Percentiles rank a stretch among this genome's conserved stretches.
phyloP scores from a whole-genome alignment of 2,797 vertebrate species.

The Lagocephalus sceleratus region DNA sequence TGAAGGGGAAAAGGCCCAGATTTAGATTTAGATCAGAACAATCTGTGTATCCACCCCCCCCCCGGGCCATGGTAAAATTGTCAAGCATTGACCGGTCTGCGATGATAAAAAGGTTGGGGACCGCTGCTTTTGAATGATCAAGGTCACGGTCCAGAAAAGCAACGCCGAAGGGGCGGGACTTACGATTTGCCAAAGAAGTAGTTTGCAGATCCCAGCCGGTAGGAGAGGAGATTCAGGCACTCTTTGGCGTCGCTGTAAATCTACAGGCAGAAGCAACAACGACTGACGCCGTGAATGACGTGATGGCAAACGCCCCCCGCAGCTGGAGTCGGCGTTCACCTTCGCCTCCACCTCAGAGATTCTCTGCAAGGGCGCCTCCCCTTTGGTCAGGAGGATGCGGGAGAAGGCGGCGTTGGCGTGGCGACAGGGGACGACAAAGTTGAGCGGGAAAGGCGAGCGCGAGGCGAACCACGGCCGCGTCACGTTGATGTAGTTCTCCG shows the following conservation, averaged over 20 bases:
- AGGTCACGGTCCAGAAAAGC: too few species aligned
- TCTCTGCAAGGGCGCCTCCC: slow-evolving; percentile 83
- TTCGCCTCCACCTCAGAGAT: slow-evolving; percentile 91
- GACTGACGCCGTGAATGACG: neutral
- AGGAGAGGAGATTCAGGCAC: slow-evolving; percentile 94
- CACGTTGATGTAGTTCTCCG: slow-evolving; percentile 90
- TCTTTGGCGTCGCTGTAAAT: slow-evolving; percentile 98
- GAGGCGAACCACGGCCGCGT: slow-evolving; percentile 97
- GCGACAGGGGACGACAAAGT: slow-evolving; percentile 85
- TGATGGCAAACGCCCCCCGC: neutral
- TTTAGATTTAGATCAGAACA: too few species aligned
- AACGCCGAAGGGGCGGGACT: too few species aligned
- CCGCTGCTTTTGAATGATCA: neutral
- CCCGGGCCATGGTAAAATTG: too few species aligned
- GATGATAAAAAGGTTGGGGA: too few species aligned
- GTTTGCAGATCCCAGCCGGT: slow-evolving; percentile 86
- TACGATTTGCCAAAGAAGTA: slow-evolving; percentile 95
- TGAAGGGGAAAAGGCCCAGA: too few species aligned
- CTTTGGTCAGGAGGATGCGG: slow-evolving; percentile 89
- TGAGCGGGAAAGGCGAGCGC: slow-evolving; percentile 89
- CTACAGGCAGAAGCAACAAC: slow-evolving; percentile 62
- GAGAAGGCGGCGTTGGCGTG: slow-evolving; percentile 84
- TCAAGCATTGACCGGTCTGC: too few species aligned
- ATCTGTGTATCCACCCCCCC: too few species aligned
- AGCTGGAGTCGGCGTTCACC: slow-evolving; percentile 64